Evolutionary conservation across 2,888 invertebrate genomes (phyloP).

Genomic region (Bursaphelenchus okinawaensis): DNA sequence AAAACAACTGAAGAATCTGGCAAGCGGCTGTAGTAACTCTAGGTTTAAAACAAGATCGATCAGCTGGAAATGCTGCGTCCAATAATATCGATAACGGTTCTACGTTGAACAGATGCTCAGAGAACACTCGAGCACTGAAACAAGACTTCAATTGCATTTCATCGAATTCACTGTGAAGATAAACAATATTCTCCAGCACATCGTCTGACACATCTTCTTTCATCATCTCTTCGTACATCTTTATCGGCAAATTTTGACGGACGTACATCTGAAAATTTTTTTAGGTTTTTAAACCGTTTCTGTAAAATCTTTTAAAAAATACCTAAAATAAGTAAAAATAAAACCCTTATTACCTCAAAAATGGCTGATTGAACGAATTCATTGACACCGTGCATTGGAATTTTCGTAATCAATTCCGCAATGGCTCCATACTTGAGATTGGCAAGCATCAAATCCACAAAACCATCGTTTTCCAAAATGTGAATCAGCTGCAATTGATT

Average conservation of each 20-base stretch:
- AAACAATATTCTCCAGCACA: slow-evolving; percentile 24
- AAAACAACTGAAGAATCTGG: background rate
- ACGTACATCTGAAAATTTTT: slow-evolving; percentile 34
- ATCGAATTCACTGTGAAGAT: slow-evolving; percentile 25
- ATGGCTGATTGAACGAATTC: slow-evolving; percentile 11
- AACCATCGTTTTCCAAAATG: slow-evolving; percentile 18
- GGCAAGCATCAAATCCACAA: slow-evolving; percentile 21
- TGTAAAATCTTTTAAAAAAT: no score
- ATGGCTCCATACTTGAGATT: slow-evolving; percentile 26
- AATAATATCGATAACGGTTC: slow-evolving; percentile 18
- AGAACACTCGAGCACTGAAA: slow-evolving; percentile 18
- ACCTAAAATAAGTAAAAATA: background rate
- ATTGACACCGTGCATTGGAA: slow-evolving; percentile 20
- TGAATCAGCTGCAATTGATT: slow-evolving; percentile 18
- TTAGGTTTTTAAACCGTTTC: no score
- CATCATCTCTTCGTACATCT: no score
- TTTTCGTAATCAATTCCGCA: slow-evolving; percentile 21
- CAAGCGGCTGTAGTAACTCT: background rate
- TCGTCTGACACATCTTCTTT: slow-evolving; percentile 13
- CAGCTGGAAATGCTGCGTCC: slow-evolving; percentile 16
- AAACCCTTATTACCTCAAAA: background rate
- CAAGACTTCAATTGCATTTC: slow-evolving; percentile 8
- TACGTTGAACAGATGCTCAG: slow-evolving; percentile 22
- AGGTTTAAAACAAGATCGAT: background rate
- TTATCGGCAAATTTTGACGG: slow-evolving; percentile 12